phyloP scores from a whole-genome alignment of 2,797 vertebrate genomes.

The Selene dorsalis region DNA sequence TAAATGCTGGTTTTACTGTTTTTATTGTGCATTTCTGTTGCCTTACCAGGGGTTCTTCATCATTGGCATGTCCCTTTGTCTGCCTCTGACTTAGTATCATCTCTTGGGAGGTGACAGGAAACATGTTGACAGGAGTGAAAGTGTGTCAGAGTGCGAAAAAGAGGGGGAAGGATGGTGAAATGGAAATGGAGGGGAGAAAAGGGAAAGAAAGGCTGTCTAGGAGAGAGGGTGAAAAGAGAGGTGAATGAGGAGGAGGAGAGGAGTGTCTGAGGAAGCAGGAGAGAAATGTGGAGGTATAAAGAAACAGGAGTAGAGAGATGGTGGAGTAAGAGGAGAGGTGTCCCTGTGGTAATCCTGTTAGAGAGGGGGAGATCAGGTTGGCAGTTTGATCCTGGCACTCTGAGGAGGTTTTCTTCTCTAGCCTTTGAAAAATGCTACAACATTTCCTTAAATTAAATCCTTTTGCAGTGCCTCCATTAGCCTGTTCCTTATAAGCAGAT shows the following conservation, averaged over 20 bases:
- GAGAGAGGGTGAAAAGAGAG: constrained; percentile 45
- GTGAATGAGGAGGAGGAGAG: constrained; percentile 11
- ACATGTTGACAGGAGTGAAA: constrained; percentile 59
- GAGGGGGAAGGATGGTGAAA: not conserved
- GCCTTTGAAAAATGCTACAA: constrained; percentile 44
- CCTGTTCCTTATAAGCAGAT: constrained; percentile 3
- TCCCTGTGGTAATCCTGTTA: constrained; percentile 66
- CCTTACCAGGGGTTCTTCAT: constrained; percentile 36
- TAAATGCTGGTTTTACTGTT: not conserved
- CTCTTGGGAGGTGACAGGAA: constrained; percentile 51
- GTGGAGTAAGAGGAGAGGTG: constrained; percentile 22
- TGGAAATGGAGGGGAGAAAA: not conserved
- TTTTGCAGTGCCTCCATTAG: constrained; percentile 5
- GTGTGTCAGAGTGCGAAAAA: constrained; percentile 44
- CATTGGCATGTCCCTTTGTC: constrained; percentile 29
- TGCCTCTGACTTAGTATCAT: constrained; percentile 47
- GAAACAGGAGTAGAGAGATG: constrained; percentile 11
- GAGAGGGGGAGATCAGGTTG: constrained; percentile 43
- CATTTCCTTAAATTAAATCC: constrained; percentile 64
- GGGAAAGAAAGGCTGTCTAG: constrained; percentile 18
- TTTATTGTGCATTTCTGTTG: constrained; percentile 20
- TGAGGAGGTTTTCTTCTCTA: constrained; percentile 47
- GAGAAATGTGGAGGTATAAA: constrained; percentile 20
- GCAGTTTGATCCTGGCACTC: constrained; percentile 46
- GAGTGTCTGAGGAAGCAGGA: constrained; percentile 19